Percentiles rank a stretch among this genome's conserved stretches.
phyloP scores from a whole-genome alignment of 2,113 vertebrate genomes.

The Tragelaphus buxtoni region DNA sequence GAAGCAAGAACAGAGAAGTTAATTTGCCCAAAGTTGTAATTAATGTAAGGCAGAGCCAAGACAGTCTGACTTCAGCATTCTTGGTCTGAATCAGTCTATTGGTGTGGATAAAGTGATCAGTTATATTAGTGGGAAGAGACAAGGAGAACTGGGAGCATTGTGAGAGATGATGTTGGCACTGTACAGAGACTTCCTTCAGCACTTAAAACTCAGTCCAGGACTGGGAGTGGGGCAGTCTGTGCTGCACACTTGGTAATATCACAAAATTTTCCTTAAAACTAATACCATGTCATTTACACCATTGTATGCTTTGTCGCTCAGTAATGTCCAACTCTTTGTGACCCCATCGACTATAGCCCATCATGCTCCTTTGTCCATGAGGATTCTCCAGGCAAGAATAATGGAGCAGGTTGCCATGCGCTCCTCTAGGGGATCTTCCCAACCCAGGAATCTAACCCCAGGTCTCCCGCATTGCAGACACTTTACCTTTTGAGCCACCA shows the following conservation, averaged over 20 bases:
- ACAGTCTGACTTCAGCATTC: background rate
- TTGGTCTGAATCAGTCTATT: background rate
- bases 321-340: background rate
- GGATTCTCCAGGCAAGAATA: background rate
- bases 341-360: background rate
- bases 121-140: background rate
- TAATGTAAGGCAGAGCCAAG: background rate
- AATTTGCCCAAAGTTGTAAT: background rate
- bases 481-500: background rate
- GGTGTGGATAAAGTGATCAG: background rate
- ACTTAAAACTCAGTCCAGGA: background rate
- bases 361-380: background rate
- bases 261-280: background rate
- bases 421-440: background rate
- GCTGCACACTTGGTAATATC: background rate
- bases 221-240: background rate
- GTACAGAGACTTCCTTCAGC: background rate
- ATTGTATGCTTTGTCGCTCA: background rate
- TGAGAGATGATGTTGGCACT: too few species aligned
- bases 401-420: accelerated
- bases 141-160: background rate
- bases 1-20: background rate
- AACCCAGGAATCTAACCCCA: background rate
- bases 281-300: background rate
- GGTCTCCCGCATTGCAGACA: accelerated